Evolutionary conservation across 2,888 invertebrate genomes (phyloP).

Genomic region (Allacma fusca): DNA sequence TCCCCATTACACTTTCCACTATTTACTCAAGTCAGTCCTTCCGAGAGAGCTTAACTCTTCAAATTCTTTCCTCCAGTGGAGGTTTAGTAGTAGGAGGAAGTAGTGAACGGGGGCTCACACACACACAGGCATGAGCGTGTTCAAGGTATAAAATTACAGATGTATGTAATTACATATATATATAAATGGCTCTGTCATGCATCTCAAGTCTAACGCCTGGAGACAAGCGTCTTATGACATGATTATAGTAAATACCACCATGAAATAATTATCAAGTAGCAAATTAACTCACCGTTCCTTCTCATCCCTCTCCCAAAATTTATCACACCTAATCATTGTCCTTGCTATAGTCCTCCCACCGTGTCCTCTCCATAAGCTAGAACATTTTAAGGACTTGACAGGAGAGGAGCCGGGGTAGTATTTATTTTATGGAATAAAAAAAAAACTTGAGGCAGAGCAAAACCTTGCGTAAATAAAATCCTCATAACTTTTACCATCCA

Average conservation of each 20-base stretch:
- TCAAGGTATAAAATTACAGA: not conserved
- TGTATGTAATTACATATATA: too few relatives aligned
- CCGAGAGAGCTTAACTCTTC: not conserved
- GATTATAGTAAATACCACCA: constrained; percentile 6
- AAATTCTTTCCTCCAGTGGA: not conserved
- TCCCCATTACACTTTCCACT: not conserved
- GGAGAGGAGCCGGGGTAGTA: too few relatives aligned
- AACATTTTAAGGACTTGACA: too few relatives aligned
- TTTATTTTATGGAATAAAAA: too few relatives aligned
- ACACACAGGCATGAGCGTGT: not conserved
- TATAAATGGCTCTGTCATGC: not conserved
- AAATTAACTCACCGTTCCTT: not conserved
- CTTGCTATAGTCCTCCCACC: not conserved
- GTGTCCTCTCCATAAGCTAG: not conserved
- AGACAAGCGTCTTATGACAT: not conserved
- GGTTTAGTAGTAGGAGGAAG: not conserved
- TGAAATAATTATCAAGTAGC: constrained; percentile 10
- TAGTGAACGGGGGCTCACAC: too few relatives aligned
- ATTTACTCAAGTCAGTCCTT: not conserved
- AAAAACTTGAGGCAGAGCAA: too few relatives aligned
- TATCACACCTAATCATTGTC: not conserved
- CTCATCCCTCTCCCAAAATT: constrained; percentile 6
- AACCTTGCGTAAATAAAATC: too few relatives aligned
- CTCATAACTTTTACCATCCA: too few relatives aligned
- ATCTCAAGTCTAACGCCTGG: not conserved